These are phyloP conservation scores for Lipophrys pholis DNA, from an alignment of 2,113 vertebrate species.

Conservation along the genomic window DNA sequence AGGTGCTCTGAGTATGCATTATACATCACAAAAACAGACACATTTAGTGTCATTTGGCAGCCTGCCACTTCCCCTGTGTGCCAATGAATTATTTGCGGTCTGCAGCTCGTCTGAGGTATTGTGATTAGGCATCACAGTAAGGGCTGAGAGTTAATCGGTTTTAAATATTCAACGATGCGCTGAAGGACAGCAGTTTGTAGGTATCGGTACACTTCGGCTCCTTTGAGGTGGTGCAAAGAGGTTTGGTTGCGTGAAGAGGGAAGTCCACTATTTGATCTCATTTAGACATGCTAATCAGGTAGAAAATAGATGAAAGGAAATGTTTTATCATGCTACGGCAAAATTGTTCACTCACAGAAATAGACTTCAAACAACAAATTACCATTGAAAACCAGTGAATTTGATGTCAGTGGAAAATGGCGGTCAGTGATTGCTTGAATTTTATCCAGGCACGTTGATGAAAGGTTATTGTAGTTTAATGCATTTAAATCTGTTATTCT, in stretches of 20 bases:
- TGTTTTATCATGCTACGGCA: background rate
- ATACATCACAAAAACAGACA: constrained; percentile 69
- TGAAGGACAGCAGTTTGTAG: constrained; percentile 41
- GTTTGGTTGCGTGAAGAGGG: constrained; percentile 7
- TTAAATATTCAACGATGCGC: constrained; percentile 39
- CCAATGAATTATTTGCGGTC: constrained; percentile 63
- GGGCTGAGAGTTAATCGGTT: constrained; percentile 56
- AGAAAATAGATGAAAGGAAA: constrained; percentile 31
- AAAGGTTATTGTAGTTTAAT: background rate
- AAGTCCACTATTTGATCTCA: constrained; percentile 53
- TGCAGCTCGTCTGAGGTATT: constrained; percentile 42
- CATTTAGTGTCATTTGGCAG: constrained; percentile 62
- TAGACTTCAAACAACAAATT: background rate
- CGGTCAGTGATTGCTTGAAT: too few species aligned
- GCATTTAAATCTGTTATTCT: background rate
- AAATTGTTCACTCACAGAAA: background rate
- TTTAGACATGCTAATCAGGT: constrained; percentile 22
- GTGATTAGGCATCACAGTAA: constrained; percentile 52
- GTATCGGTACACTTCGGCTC: constrained; percentile 14
- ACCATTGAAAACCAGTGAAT: background rate
- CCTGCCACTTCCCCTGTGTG: constrained; percentile 27
- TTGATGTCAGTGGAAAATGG: background rate
- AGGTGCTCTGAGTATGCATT: constrained; percentile 61
- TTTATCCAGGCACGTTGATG: background rate
- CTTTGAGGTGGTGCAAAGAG: constrained; percentile 20